Base-by-base conservation (phyloP, 2,888 invertebrate species). In the Drosophila subsilvestris region DNA sequence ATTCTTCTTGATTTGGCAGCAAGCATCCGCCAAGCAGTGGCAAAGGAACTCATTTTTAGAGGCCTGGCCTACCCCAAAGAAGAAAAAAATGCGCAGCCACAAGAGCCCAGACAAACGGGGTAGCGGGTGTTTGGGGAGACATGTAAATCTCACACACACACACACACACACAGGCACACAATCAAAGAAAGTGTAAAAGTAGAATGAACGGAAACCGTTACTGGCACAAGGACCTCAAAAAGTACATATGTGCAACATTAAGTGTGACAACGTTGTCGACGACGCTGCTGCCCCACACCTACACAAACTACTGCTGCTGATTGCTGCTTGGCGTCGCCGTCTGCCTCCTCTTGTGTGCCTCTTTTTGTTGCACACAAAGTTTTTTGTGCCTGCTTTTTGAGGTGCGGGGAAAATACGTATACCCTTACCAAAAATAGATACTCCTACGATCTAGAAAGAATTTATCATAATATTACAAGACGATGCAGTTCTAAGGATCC, bases 181-280 rank as follows among this genome's bases (percentile, higher is more conserved):
- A 47, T 56, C 44, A 67, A 54, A 60, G 58, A 65, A 69, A 76
- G 61, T 71, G 76, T 72, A 73, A 72, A 80, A 80, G 76, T 83
- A 78, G 78, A 81, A 81, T 84, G 75, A 84, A 78, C 88, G 88
- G 85, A 86, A 86, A 77, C 84, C 37, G 81, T 86, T 86, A 86
- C 81, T 88, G 42, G 88, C 81, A 83, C 85, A 85, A 85, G 88
- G 85, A 85, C 88, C 86, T 78, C 76, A 43, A 80, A 80, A 83
- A 80, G 86, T 86, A n/a, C n/a, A n/a, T n/a, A 86, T 86, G 37
- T 37, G 86, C 88, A 80, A 76, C 86, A 80, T 79, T 86, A 86
- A 86, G 79, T 79, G 81, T 75, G 75, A 72, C 56, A 45, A 50
- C 56, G 45, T 57, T 49, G 70, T 50, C 61, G 72, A 20, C 48